Conservation (phyloP, 2,888 invertebrate species). For the Tachina grossa region DNA sequence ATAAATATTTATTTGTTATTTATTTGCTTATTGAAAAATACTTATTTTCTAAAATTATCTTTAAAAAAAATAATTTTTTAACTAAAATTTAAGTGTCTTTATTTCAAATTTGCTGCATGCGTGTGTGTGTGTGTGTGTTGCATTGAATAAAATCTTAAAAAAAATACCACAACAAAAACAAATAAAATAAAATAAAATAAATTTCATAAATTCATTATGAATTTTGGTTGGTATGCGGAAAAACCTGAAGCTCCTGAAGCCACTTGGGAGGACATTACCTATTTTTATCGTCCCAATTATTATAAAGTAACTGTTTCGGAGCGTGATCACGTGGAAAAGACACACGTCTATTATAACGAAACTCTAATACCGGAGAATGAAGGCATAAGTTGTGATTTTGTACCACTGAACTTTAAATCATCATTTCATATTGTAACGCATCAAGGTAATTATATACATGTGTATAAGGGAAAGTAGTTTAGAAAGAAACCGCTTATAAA, state of each 20-base stretch:
- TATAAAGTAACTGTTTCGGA: constrained; percentile 83
- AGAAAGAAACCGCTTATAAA: too few relatives aligned
- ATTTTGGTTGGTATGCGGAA: constrained; percentile 81
- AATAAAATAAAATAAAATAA: constrained; percentile 63
- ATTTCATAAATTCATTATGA: constrained; percentile 74
- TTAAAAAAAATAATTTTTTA: constrained; percentile 73
- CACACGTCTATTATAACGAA: constrained; percentile 81
- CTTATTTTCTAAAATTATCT: constrained; percentile 26
- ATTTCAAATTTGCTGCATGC: constrained; percentile 76
- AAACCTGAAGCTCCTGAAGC: constrained; percentile 83
- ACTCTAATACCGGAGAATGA: constrained; percentile 80
- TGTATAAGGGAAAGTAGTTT: not conserved
- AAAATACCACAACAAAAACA: not conserved
- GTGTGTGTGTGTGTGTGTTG: constrained; percentile 45
- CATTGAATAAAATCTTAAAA: constrained; percentile 6
- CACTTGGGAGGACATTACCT: constrained; percentile 84
- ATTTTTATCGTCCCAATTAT: constrained; percentile 81
- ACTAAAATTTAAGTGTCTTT: constrained; percentile 82
- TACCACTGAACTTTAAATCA: constrained; percentile 82
- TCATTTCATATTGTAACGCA: constrained; percentile 82
- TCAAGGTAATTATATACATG: constrained; percentile 81
- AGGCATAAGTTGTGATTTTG: constrained; percentile 81
- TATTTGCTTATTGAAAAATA: constrained; percentile 42
- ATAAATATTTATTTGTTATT: constrained; percentile 59
- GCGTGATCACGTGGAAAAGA: constrained; percentile 82